These are phyloP conservation scores for Cecropterus lyciades DNA, from an alignment of 1,140 invertebrate genomes.

Conservation along the genomic window DNA sequence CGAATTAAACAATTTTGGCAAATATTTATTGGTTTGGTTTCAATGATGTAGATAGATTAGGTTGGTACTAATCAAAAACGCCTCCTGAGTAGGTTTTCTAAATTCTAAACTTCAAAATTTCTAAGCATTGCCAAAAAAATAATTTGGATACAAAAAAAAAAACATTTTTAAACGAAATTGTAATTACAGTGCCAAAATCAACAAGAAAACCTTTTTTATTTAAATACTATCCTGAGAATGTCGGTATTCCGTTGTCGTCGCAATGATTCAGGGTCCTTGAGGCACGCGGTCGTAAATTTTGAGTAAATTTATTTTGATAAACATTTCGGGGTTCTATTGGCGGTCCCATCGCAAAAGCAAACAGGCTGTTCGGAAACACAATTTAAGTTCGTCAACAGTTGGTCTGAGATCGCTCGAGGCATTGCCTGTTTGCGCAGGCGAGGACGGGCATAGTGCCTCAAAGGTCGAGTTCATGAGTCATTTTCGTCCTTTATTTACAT, in stretches of 20 bases:
- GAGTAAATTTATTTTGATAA: slow-evolving; percentile 43
- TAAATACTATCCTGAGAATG: slow-evolving; percentile 1
- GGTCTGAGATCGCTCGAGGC: slow-evolving; percentile 32
- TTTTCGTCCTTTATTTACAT: slow-evolving; percentile 32
- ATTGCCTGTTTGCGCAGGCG: slow-evolving; percentile 44
- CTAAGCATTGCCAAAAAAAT: too few relatives aligned
- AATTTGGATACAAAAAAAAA: not conserved
- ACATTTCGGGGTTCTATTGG: slow-evolving; percentile 50
- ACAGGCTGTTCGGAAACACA: slow-evolving; percentile 45
- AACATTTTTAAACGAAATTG: too few relatives aligned
- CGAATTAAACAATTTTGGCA: too few relatives aligned
- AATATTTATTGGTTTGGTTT: too few relatives aligned
- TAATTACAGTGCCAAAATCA: too few relatives aligned
- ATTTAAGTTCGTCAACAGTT: slow-evolving; percentile 44
- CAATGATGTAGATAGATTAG: too few relatives aligned
- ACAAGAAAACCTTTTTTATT: not conserved
- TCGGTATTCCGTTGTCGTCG: slow-evolving; percentile 5
- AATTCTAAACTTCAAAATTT: too few relatives aligned
- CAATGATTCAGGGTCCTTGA: not conserved
- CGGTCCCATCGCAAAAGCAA: slow-evolving; percentile 49
- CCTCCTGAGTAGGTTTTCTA: too few relatives aligned
- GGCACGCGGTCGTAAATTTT: slow-evolving; percentile 5
- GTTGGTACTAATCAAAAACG: too few relatives aligned
- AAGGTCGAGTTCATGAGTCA: slow-evolving; percentile 35
- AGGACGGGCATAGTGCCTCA: slow-evolving; percentile 25